Evolutionary conservation across 2,888 invertebrate genomes (phyloP), one percentile per base, ranked within the genome.

Genomic region (Stenchaetothrips biformis): DNA sequence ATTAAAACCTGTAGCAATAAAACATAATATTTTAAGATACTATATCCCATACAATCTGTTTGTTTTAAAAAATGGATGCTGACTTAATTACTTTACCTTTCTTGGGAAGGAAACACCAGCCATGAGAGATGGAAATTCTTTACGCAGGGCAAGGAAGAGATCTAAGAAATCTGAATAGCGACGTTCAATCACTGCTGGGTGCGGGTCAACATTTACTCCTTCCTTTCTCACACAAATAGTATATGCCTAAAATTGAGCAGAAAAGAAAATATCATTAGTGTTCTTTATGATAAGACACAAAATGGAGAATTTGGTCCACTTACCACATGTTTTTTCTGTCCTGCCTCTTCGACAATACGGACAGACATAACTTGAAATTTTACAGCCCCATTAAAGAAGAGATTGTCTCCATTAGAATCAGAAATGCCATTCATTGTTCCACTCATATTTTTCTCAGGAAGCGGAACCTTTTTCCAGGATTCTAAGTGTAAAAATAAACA

Each of bases 111-210:
- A 86, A 8, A 92, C 85, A 81, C 85, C 86, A 80, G 85, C 85
- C 86, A 93, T 86, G 81, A 90, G 85, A 53, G 86, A 84, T 0
- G 92, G 90, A 85, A 88, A 88, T 79, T 90, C 90, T 82, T 89
- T 90, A 83, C 89, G 91, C 47, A 94, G 86, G 2, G 88, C 88
- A 83, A 88, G 89, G 84, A 91, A 93, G 4, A 94, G 87, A 82
- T 90, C 90, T 79, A 91, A 87, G 85, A 93, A 94, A 84, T 93
- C 91, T 9, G 93, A 92, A 85, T 94, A 94, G 83, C 93, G 89
- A 80, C 93, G 87, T 84, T 93, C 92, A 79, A 93, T 90, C 82
- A 89, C 89, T 0, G 90, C 91, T 25, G 93, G 92, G 82, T 90
- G 89, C 59, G 88, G 86, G 86, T 93, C 92, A 82, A 87, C 87